Base-by-base conservation (phyloP, 2,113 vertebrate genomes). In the Psephotus haematonotus region DNA sequence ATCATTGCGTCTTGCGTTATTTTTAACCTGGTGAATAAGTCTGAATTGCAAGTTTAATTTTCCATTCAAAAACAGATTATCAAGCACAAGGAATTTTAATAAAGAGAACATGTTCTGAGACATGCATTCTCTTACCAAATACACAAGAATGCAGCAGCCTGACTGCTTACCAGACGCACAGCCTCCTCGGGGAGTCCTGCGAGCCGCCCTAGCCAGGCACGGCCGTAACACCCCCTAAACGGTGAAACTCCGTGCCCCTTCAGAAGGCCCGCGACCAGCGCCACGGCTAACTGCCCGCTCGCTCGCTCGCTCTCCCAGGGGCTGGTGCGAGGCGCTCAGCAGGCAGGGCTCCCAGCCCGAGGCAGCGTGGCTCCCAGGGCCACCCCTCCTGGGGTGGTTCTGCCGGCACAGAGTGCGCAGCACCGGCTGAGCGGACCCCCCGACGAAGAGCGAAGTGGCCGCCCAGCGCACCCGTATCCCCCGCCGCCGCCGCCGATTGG, bases 371-470 rank as follows among this genome's bases (percentile, higher is more conserved):
- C 9, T 35, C 14, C 27, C 1, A 1, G 6, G 9, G 1, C 11
- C 11, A 3, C 2, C 19, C 7, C 23, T 5, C 33, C 14, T 5
- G 14, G 6, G 14, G 10, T 6, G 4, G 33, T 37, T 29, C 2
- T 50, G 17, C 60, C 20, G 3, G 25, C 3, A 1, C 37, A 3
- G 6, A 7, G 5, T 11, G 22, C 9, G 3, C 5, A 1, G 8
- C 15, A 1, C 64, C 9, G 5, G 7, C n/a, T 9, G 35, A 19
- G 29, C 17, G 4, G 7, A 1, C 6, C 24, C 29, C 62, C 11
- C 1, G 2, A 6, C 4, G 7, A 9, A 1, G 9, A 2, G 16
- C 5, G 13, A 4, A 0, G 4, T 1, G 1, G 23, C 9, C 39
- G 17, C 1, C 41, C 20, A 7, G 25, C 19, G 23, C 44, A 9